A percentile compares a stretch with the other conserved stretches of the same genome.
phyloP scores from a whole-genome alignment of 2,888 invertebrate species.

The Amiota mariae region DNA sequence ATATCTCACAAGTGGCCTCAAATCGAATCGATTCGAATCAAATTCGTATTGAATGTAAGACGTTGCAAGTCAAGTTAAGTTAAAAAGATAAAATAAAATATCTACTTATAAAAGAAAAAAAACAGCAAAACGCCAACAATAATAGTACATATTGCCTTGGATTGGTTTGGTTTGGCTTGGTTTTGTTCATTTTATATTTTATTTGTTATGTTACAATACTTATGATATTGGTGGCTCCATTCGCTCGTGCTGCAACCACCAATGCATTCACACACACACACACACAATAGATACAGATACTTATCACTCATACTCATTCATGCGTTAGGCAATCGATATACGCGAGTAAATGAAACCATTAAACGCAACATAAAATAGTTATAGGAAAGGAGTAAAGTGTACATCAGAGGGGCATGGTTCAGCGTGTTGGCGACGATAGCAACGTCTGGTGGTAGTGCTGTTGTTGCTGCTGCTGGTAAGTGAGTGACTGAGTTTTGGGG shows the following conservation, averaged over 20 bases:
- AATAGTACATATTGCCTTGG: conserved; percentile 4
- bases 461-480: not conserved
- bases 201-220: not conserved
- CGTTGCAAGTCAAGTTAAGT: no score
- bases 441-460: not conserved
- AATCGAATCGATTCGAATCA: not conserved
- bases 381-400: conserved; percentile 20
- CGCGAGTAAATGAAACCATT: conserved; percentile 60
- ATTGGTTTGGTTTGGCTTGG: not conserved
- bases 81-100: no score
- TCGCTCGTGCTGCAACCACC: conserved; percentile 21
- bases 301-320: conserved; percentile 57
- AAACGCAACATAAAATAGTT: conserved; percentile 56
- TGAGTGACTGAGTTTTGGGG: conserved; percentile 48
- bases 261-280: conserved; percentile 10
- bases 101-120: no score
- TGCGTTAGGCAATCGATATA: conserved; percentile 62
- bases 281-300: conserved; percentile 17
- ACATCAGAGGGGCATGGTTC: not conserved
- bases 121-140: conserved; percentile 52
- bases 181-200: no score
- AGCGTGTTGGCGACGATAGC: not conserved
- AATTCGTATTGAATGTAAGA: no score
- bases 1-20: conserved; percentile 15
- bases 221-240: conserved; percentile 4